Percentiles rank a stretch among this genome's conserved stretches.
phyloP scores from a whole-genome alignment of 2,888 invertebrate genomes.

The Chymomyza fuscimana region DNA sequence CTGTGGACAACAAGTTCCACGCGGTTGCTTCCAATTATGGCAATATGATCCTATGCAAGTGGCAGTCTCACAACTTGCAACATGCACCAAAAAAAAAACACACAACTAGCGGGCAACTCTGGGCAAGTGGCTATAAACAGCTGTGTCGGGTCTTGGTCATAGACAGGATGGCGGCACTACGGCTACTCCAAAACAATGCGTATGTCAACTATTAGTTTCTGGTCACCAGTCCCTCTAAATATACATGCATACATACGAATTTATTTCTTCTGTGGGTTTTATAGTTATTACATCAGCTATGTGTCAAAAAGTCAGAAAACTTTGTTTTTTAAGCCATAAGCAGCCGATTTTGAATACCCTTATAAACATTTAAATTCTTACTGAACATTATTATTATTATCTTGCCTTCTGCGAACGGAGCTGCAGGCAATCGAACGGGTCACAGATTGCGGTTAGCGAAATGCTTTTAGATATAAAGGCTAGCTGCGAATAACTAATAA shows the following conservation, averaged over 20 bases:
- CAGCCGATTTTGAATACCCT: background rate
- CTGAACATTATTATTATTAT: too few relatives aligned
- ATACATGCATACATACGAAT: background rate
- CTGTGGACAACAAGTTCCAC: conserved; percentile 67
- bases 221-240: background rate
- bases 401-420: too few relatives aligned
- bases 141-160: conserved; percentile 38
- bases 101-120: conserved; percentile 48
- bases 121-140: conserved; percentile 19
- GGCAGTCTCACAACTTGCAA: conserved; percentile 45
- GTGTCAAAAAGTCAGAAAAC: background rate
- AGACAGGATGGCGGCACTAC: conserved; percentile 27
- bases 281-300: background rate
- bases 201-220: background rate
- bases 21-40: conserved; percentile 76
- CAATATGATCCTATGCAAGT: conserved; percentile 53
- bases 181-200: background rate
- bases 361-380: background rate
- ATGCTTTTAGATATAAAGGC: too few relatives aligned
- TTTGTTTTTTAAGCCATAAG: conserved; percentile 14
- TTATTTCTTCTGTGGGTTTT: background rate
- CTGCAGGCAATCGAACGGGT: too few relatives aligned
- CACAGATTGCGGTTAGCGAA: too few relatives aligned
- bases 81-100: conserved; percentile 57
- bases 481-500: too few relatives aligned